A percentile compares a stretch with the other conserved stretches of the same genome.
These are phyloP conservation scores for Cichladusa arquata DNA, from an alignment of 2,113 vertebrate species.

Conservation along the genomic window DNA sequence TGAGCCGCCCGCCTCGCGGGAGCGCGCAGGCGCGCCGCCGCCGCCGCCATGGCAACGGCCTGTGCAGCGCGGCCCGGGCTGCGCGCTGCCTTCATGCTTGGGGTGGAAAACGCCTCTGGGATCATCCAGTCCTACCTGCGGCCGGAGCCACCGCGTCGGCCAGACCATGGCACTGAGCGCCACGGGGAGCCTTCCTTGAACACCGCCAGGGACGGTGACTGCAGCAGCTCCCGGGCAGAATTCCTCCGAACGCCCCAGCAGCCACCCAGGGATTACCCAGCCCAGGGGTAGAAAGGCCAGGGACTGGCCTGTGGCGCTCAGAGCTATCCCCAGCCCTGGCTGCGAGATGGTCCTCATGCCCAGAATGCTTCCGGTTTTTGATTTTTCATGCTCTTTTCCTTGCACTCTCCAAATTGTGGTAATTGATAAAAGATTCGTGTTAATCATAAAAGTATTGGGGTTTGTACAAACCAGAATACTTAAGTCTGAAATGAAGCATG, in stretches of 20 bases:
- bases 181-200: neutral
- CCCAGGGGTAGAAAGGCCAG: neutral
- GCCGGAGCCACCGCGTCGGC: no score
- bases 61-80: fast-evolving
- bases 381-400: neutral
- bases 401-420: neutral
- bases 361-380: fast-evolving
- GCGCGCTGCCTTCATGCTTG: fast-evolving
- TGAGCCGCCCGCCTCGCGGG: fast-evolving
- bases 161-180: neutral
- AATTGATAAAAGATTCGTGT: no score
- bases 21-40: neutral
- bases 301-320: fast-evolving
- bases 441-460: no score
- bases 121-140: no score
- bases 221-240: neutral
- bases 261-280: neutral
- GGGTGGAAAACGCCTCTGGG: neutral
- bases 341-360: fast-evolving
- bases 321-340: neutral
- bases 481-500: no score
- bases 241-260: neutral
- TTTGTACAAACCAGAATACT: no score
- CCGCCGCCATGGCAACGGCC: neutral
- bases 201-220: neutral